Evolutionary conservation across 2,888 invertebrate species (phyloP).

Genomic region (Deilephila porcellus): DNA sequence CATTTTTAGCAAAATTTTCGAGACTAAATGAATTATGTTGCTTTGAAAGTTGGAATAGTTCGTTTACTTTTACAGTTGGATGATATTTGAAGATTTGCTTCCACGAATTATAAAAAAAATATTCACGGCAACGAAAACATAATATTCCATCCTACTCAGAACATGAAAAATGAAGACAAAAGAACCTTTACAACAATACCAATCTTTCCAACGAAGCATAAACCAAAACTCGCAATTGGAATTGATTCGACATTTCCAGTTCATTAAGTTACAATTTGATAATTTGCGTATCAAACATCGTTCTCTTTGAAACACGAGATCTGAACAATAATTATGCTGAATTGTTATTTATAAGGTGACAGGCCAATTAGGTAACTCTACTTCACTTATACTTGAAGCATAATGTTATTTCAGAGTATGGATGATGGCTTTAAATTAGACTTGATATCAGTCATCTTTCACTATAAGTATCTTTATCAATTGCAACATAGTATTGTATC

Average conservation of each 20-base stretch:
- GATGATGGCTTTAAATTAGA: too few relatives aligned
- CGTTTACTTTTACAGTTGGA: background rate
- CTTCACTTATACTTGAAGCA: background rate
- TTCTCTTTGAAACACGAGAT: background rate
- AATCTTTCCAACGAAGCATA: background rate
- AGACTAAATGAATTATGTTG: background rate
- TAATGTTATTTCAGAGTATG: background rate
- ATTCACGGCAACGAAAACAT: too few relatives aligned
- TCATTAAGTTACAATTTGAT: background rate
- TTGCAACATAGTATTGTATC: too few relatives aligned
- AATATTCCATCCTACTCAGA: too few relatives aligned
- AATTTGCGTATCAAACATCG: background rate
- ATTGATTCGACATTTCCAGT: background rate
- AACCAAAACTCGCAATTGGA: background rate
- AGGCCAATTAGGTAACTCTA: background rate
- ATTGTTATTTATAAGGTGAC: background rate
- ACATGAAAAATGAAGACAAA: too few relatives aligned
- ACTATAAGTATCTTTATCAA: too few relatives aligned
- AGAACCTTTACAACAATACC: too few relatives aligned
- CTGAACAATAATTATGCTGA: background rate
- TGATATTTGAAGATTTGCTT: too few relatives aligned
- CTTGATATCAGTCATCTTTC: too few relatives aligned
- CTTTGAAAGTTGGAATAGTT: background rate
- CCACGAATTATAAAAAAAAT: too few relatives aligned
- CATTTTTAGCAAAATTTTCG: background rate